Evolutionary conservation across 2,888 invertebrate species (phyloP).

Genomic region (Calameuta pallipes): DNA sequence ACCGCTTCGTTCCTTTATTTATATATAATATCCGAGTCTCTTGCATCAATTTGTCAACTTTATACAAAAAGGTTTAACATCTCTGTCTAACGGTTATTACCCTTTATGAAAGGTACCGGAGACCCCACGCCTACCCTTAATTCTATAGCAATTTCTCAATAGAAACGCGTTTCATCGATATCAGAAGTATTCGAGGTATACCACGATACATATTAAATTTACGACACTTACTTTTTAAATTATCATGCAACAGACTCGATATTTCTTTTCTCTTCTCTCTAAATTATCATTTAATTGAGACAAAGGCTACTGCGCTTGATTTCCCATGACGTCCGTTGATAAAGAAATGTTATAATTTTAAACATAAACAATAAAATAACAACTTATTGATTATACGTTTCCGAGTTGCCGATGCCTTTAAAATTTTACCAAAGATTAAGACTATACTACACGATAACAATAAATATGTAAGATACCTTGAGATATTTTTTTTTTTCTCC

Average conservation of each 20-base stretch:
- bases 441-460: not conserved
- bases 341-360: not conserved
- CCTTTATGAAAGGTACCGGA: not conserved
- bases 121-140: not conserved
- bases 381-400: not conserved
- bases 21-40: not conserved
- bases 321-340: not conserved
- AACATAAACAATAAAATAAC: not conserved
- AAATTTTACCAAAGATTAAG: conserved; percentile 37
- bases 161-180: not conserved
- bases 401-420: conserved; percentile 60
- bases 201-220: not conserved
- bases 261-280: not conserved
- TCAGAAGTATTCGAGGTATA: not conserved
- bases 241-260: not conserved
- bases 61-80: not conserved
- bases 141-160: not conserved
- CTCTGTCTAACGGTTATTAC: not conserved
- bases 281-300: not conserved
- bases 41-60: not conserved
- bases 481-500: conserved; percentile 30
- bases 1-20: not conserved
- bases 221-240: not conserved
- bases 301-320: not conserved
- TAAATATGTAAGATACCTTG: conserved; percentile 48